Evolutionary conservation across 2,888 invertebrate genomes (phyloP).

Genomic region (Tiliacea aurago): DNA sequence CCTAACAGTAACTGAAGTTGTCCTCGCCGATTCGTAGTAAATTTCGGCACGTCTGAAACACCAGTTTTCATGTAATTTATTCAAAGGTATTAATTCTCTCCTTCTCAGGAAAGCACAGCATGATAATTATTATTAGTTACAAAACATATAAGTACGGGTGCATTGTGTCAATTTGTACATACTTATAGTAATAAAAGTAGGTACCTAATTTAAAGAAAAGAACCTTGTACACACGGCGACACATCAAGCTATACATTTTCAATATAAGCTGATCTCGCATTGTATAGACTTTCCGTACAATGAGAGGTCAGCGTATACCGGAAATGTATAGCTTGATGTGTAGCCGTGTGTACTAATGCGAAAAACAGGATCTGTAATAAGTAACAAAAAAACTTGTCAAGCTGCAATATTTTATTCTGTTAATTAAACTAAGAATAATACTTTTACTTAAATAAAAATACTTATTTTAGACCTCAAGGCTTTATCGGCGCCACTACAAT

Average conservation of each 20-base stretch:
- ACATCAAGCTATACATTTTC: no score
- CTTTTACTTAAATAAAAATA: conserved; percentile 1
- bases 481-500: neutral
- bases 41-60: conserved; percentile 16
- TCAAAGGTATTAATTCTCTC: neutral
- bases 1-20: conserved; percentile 16
- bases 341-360: no score
- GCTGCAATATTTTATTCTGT: conserved; percentile 12
- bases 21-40: conserved; percentile 11
- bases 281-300: no score
- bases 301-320: no score
- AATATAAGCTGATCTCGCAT: no score
- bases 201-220: neutral
- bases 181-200: neutral
- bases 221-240: no score
- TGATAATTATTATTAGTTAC: neutral
- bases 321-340: no score
- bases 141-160: neutral
- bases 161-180: no score
- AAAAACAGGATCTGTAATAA: neutral
- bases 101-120: neutral
- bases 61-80: neutral
- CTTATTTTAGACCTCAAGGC: neutral
- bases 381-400: neutral
- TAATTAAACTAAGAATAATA: neutral